phyloP scores from a whole-genome alignment of 2,797 vertebrate species.

The Spinibarbus caldwelli region DNA sequence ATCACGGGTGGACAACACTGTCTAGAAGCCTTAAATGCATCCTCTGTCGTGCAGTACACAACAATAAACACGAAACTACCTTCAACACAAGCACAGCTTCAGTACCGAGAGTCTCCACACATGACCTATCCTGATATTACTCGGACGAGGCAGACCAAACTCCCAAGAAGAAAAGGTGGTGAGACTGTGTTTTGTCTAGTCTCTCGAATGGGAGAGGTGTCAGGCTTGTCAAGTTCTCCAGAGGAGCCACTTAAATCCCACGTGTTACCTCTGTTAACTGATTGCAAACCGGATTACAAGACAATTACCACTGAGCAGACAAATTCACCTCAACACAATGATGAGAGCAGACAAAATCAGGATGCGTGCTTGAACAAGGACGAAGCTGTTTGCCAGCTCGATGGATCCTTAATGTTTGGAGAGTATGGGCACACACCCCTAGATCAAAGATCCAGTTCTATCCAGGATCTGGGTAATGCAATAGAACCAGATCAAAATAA shows the following conservation, averaged over 20 bases:
- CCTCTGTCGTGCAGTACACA: not conserved
- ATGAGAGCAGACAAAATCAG: not conserved
- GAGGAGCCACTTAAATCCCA: constrained; percentile 57
- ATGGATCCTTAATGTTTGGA: too few species aligned
- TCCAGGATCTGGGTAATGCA: not conserved
- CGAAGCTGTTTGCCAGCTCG: not conserved
- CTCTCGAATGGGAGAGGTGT: constrained; percentile 69
- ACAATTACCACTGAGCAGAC: not conserved
- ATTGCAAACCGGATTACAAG: constrained; percentile 37
- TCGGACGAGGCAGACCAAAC: constrained; percentile 68
- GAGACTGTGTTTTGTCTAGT: constrained; percentile 80
- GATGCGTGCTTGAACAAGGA: not conserved
- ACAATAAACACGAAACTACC: not conserved
- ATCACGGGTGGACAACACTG: not conserved
- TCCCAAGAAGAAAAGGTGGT: constrained; percentile 71
- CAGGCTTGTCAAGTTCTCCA: constrained; percentile 47
- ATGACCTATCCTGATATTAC: constrained; percentile 62
- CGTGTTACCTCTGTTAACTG: constrained; percentile 58
- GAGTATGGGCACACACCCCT: not conserved
- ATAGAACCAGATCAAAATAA: not conserved
- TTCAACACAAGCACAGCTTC: not conserved
- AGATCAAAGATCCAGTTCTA: not conserved
- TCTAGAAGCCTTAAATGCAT: not conserved
- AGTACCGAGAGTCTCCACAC: not conserved
- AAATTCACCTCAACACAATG: not conserved